Base-by-base conservation (phyloP, 2,888 invertebrate genomes). In the Xanthorhoe designata region DNA sequence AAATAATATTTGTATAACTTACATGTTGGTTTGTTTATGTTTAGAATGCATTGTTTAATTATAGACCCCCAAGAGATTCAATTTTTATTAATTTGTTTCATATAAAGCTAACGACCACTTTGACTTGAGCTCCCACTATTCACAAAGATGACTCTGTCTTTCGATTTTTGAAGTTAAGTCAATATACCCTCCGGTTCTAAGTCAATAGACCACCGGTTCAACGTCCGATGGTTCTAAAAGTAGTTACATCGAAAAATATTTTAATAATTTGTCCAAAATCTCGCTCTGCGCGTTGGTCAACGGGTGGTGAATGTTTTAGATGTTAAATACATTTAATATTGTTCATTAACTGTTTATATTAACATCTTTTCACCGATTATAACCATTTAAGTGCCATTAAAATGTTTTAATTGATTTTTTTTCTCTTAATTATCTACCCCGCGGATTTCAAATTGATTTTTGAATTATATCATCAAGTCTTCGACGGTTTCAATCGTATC, bases 1-100 rank as follows among this genome's bases (percentile, higher is more conserved):
- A 52, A 49, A 47, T 47, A 47, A 17, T 42, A 47, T 47, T 47
- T 17, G 3, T 47, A 17, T 42, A 13, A 42, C 10, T 15, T 45
- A 42, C 47, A 15, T 13, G 8, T 47, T 47, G 47, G 15, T 47
- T 47, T 61, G 50, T 54, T 35, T 50, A 54, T 56, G 70, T 74
- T 6, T 66, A 69, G 71, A 77, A 78, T 72, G 83, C 85, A 87
- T 87, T 84, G 85, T 88, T 86, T 88, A 86, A 88, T 88, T 87
- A 86, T 71, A 72, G 75, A 79, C 87, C 88, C 84, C 86, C 86
- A 82, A 79, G 75, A 7, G 86, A 50, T 72, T 56, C 29, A 71
- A 73, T 80, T 84, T 85, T 80, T 83, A 81, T 82, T 79, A 77
- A 81, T 82, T 81, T 81, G 74, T 79, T 78, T 78, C 70, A 73